Conservation (phyloP, 2,113 vertebrate species). For the Pelecanoides urinatrix region DNA sequence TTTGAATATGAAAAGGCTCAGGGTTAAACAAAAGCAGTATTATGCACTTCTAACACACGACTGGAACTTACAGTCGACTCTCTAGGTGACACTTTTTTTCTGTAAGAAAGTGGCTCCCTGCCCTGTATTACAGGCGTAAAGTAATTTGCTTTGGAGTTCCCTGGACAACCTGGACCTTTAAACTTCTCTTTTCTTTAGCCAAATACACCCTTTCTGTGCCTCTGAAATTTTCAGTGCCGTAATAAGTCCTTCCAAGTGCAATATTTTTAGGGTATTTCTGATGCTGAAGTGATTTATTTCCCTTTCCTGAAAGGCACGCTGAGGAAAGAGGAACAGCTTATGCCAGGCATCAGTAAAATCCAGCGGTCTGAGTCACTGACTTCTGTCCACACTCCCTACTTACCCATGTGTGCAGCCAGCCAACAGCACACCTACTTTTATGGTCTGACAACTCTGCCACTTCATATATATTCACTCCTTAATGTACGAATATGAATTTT, state of each 20-base stretch:
- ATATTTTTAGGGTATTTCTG: slow-evolving; percentile 17
- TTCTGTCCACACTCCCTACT: neutral
- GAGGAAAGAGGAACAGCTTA: neutral
- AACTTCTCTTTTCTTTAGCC: slow-evolving; percentile 2
- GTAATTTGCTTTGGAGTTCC: neutral
- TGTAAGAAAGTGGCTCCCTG: neutral
- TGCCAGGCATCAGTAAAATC: neutral
- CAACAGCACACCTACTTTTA: neutral
- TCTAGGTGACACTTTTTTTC: neutral
- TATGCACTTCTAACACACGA: neutral
- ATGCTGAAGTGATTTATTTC: slow-evolving; percentile 15
- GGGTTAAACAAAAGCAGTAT: slow-evolving; percentile 42
- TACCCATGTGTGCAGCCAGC: neutral
- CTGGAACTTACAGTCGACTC: slow-evolving; percentile 4
- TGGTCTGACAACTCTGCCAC: slow-evolving; percentile 30
- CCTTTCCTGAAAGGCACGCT: neutral
- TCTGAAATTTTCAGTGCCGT: neutral
- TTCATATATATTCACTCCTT: neutral
- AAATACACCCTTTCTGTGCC: neutral
- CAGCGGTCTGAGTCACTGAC: neutral
- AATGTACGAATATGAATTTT: neutral
- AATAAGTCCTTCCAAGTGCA: neutral
- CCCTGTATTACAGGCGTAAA: neutral
- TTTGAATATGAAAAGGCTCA: neutral
- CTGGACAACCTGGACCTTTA: neutral